Evolutionary conservation across 2,888 invertebrate genomes (phyloP).

Genomic region (Iphiclides podalirius): DNA sequence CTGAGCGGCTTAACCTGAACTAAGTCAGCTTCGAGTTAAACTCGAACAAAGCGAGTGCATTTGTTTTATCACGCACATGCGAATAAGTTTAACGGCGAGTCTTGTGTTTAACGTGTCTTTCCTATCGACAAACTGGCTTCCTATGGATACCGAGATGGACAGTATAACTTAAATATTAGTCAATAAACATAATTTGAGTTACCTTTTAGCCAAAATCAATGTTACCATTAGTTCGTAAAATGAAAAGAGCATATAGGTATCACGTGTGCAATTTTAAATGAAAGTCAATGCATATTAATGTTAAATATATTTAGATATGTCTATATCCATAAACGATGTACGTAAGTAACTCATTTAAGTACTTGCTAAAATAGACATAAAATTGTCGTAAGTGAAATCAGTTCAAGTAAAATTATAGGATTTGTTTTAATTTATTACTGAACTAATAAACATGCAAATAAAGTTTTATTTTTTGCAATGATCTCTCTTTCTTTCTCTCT

Average conservation of each 20-base stretch:
- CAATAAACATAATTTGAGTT: neutral
- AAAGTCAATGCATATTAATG: neutral
- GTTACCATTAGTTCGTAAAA: constrained; percentile 5
- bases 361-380: too few relatives aligned
- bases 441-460: neutral
- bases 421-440: too few relatives aligned
- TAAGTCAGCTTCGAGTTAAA: constrained; percentile 5
- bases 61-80: neutral
- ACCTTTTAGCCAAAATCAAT: constrained; percentile 1
- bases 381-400: too few relatives aligned
- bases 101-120: neutral
- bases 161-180: constrained; percentile 13
- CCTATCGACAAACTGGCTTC: constrained; percentile 26
- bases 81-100: neutral
- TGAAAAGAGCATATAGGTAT: neutral
- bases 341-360: neutral
- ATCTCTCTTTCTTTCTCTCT: constrained; percentile 21
- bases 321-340: neutral
- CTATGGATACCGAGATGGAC: constrained; percentile 27
- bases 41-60: neutral
- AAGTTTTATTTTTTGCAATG: neutral
- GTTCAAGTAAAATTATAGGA: too few relatives aligned
- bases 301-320: neutral
- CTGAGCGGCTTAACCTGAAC: constrained; percentile 8
- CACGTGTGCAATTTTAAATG: neutral